Percentiles rank a stretch among this genome's conserved stretches.
Conservation (phyloP, 2,113 vertebrate genomes). For the Pyxicephalus adspersus region DNA sequence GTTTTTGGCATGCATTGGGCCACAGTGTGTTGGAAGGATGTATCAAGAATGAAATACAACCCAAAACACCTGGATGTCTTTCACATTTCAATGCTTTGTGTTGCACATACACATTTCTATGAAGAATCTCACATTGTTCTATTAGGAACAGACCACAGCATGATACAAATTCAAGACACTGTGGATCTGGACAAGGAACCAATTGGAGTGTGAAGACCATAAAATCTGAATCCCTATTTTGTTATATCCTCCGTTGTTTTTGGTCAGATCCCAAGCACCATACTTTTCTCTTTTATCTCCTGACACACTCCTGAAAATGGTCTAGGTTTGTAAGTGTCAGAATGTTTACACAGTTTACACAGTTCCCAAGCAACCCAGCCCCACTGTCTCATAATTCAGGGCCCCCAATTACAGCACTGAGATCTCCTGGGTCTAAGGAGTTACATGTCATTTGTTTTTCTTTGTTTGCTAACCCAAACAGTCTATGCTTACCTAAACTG, state of each 20-base stretch:
- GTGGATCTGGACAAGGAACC: too few species aligned
- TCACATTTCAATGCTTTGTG: too few species aligned
- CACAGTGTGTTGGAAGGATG: too few species aligned
- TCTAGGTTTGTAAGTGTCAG: not conserved
- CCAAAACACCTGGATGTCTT: too few species aligned
- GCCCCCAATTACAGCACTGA: not conserved
- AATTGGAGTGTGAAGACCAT: too few species aligned
- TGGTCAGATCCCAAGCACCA: not conserved
- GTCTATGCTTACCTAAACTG: constrained; percentile 10
- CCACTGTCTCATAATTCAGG: not conserved
- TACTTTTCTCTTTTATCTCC: not conserved
- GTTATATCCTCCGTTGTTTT: not conserved
- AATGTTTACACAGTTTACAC: too few species aligned
- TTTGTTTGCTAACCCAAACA: constrained; percentile 15
- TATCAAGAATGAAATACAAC: too few species aligned
- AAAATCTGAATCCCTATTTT: not conserved
- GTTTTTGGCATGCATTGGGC: too few species aligned
- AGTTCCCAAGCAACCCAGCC: not conserved
- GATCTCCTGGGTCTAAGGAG: not conserved
- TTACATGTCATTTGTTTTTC: constrained; percentile 28
- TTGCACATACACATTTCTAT: too few species aligned
- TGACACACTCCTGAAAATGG: not conserved
- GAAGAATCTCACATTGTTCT: too few species aligned
- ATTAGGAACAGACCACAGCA: too few species aligned
- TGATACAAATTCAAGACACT: too few species aligned